These are phyloP conservation scores for Ichneumoninae sp. DNA, from an alignment of 2,888 invertebrate species.

Conservation along the genomic window DNA sequence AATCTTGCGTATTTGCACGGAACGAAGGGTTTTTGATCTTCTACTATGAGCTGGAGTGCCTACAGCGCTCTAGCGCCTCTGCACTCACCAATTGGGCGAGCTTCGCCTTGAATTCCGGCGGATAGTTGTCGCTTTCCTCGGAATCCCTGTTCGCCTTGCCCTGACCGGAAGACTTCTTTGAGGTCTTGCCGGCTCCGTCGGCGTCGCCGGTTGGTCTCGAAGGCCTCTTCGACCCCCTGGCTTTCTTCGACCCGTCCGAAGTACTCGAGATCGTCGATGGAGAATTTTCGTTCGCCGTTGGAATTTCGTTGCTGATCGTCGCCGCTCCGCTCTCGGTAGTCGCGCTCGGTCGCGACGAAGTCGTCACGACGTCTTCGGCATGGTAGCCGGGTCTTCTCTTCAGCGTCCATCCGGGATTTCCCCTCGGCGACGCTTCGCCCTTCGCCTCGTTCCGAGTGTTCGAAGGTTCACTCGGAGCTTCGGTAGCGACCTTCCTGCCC, in stretches of 20 bases:
- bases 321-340: slow-evolving; percentile 40
- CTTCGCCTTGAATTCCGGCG: slow-evolving; percentile 80
- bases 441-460: slow-evolving; percentile 30
- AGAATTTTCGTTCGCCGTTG: slow-evolving; percentile 65
- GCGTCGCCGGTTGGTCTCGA: slow-evolving; percentile 1
- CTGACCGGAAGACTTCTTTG: slow-evolving; percentile 67
- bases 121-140: slow-evolving; percentile 80
- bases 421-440: slow-evolving; percentile 61
- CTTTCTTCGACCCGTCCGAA: slow-evolving; percentile 28
- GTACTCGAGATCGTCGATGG: slow-evolving; percentile 40
- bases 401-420: slow-evolving; percentile 80
- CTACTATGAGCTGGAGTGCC: no score
- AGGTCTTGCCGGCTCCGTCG: slow-evolving; percentile 74
- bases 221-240: slow-evolving; percentile 66
- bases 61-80: background rate
- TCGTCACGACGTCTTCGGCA: slow-evolving; percentile 51
- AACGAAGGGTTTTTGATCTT: no score
- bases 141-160: slow-evolving; percentile 64
- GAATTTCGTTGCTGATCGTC: slow-evolving; percentile 71
- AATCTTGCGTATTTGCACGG: no score
- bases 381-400: slow-evolving; percentile 74
- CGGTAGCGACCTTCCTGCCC: slow-evolving; percentile 73
- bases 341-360: slow-evolving; percentile 3
- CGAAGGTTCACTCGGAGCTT: slow-evolving; percentile 49
- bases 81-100: slow-evolving; percentile 80